Conservation (phyloP, 1,140 invertebrate genomes). For the Stegodyphus mimosarum region DNA sequence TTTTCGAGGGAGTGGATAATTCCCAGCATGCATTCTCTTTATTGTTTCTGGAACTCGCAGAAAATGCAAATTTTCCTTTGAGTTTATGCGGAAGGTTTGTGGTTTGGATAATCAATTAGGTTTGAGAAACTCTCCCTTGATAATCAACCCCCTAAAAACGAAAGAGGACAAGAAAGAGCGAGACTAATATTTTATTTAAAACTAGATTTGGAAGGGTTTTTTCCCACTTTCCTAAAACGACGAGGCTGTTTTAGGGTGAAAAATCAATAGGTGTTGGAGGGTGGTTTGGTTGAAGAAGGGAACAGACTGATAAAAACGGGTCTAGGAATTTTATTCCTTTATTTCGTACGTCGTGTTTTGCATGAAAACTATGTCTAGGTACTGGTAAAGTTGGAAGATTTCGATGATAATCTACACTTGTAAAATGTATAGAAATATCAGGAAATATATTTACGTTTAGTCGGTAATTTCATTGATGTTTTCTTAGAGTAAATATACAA, state of each 20-base stretch:
- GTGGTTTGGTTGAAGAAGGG: background rate
- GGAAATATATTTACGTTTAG: too few relatives aligned
- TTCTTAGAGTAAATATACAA: too few relatives aligned
- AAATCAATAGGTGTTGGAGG: slow-evolving; percentile 22
- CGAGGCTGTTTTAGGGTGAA: slow-evolving; percentile 16
- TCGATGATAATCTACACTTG: too few relatives aligned
- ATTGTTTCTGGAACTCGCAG: too few relatives aligned
- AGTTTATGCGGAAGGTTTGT: slow-evolving; percentile 12
- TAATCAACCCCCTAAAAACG: slow-evolving; percentile 8
- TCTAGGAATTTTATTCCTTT: background rate
- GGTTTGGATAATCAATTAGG: slow-evolving; percentile 33
- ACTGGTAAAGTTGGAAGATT: background rate
- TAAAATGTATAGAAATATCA: too few relatives aligned
- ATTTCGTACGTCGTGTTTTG: background rate
- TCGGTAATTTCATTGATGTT: too few relatives aligned
- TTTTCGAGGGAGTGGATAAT: too few relatives aligned
- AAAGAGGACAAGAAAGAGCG: slow-evolving; percentile 4
- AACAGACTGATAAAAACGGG: slow-evolving; percentile 26
- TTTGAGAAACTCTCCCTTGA: background rate
- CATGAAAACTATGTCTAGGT: background rate
- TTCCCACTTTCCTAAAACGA: slow-evolving; percentile 25
- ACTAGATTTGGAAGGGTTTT: slow-evolving; percentile 11
- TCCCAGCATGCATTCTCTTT: too few relatives aligned
- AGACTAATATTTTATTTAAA: slow-evolving; percentile 37
- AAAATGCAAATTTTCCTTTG: background rate